These are phyloP conservation scores for Anguilla japonica DNA, from an alignment of 2,113 vertebrate genomes.

Conservation along the genomic window DNA sequence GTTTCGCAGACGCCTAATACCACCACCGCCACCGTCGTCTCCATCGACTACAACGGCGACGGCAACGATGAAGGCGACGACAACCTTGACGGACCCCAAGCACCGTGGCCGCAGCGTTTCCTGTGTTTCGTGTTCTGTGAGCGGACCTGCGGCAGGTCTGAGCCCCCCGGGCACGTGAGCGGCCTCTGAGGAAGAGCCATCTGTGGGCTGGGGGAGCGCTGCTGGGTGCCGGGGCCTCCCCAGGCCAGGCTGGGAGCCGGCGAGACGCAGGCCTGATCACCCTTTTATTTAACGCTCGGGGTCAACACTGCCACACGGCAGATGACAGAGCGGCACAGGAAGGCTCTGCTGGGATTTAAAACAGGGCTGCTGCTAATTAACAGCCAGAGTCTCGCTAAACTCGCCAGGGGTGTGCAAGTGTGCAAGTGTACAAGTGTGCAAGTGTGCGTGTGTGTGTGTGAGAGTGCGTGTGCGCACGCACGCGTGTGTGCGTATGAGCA, in stretches of 20 bases:
- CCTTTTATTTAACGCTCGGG: conserved; percentile 19
- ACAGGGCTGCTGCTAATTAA: conserved; percentile 9
- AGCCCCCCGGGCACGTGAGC: background rate
- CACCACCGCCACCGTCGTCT: background rate
- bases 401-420: background rate
- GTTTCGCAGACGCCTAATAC: no score
- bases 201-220: background rate
- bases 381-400: background rate
- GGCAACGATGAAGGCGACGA: no score
- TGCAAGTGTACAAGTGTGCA: background rate
- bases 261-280: background rate
- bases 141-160: no score
- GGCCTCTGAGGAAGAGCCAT: background rate
- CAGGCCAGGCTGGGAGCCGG: background rate
- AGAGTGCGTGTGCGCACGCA: conserved; percentile 3
- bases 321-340: background rate
- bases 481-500: no score
- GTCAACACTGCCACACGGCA: conserved; percentile 20
- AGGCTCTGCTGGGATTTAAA: background rate
- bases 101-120: no score
- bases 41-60: background rate
- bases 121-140: no score
- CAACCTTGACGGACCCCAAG: no score
- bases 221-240: background rate
- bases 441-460: conserved; percentile 2